Evolutionary conservation across 2,888 invertebrate species (phyloP).

Genomic region (Synergus laeviventris): DNA sequence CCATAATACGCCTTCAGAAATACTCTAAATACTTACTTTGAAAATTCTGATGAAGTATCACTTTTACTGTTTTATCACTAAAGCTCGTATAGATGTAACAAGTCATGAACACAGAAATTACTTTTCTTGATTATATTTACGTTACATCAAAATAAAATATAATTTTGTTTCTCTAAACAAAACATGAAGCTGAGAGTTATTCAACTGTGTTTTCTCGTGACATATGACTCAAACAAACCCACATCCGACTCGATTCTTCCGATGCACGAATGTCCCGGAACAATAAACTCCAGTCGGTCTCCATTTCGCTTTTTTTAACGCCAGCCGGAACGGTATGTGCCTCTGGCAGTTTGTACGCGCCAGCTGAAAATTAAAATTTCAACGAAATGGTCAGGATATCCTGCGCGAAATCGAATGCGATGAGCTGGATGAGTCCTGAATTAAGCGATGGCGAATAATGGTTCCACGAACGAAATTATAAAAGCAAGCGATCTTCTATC

Average conservation of each 20-base stretch:
- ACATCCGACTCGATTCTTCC: not conserved
- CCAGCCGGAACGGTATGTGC: conserved; percentile 46
- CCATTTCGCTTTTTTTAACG: conserved; percentile 44
- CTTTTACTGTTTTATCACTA: too few relatives aligned
- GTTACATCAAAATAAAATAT: not conserved
- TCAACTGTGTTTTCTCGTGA: not conserved
- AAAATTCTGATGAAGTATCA: too few relatives aligned
- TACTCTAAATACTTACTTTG: too few relatives aligned
- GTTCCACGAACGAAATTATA: conserved; percentile 49
- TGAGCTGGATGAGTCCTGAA: conserved; percentile 41
- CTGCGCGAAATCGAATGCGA: conserved; percentile 47
- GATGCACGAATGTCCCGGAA: conserved; percentile 43
- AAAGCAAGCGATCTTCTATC: conserved; percentile 51
- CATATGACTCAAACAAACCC: not conserved
- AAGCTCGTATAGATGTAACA: too few relatives aligned
- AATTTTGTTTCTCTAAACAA: not conserved
- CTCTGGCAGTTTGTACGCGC: conserved; percentile 33
- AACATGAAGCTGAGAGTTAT: not conserved
- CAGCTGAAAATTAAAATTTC: conserved; percentile 50
- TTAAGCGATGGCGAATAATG: conserved; percentile 53
- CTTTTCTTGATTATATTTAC: too few relatives aligned
- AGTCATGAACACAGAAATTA: too few relatives aligned
- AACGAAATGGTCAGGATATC: conserved; percentile 43
- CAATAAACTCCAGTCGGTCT: conserved; percentile 44
- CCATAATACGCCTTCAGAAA: not conserved